phyloP scores from a whole-genome alignment of 2,888 invertebrate species.

The Nomada hirtipes region DNA sequence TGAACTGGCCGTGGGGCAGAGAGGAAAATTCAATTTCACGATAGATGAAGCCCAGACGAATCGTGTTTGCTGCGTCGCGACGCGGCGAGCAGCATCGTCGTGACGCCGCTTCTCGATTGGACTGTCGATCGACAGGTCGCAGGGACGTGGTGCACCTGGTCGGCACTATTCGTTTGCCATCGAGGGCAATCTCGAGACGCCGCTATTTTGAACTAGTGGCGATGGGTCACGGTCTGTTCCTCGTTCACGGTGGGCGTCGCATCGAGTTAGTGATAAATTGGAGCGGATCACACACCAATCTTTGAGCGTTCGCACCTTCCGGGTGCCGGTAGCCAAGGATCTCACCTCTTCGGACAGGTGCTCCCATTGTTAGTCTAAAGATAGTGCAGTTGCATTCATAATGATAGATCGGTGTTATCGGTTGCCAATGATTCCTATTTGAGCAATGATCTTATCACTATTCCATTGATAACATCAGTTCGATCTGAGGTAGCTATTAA shows the following conservation, averaged over 20 bases:
- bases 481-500: no score
- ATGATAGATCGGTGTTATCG: conserved; percentile 64
- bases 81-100: not conserved
- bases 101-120: not conserved
- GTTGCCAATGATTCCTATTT: conserved; percentile 72
- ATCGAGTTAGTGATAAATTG: conserved; percentile 81
- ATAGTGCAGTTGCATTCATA: conserved; percentile 72
- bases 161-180: conserved; percentile 16
- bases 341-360: conserved; percentile 77
- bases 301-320: conserved; percentile 78
- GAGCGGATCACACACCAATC: conserved; percentile 80
- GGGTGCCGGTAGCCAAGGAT: conserved; percentile 81
- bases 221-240: conserved; percentile 28
- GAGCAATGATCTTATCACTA: not conserved
- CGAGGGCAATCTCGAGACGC: conserved; percentile 2
- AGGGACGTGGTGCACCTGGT: not conserved
- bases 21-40: conserved; percentile 32
- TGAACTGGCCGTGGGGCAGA: not conserved
- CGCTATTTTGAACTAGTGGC: conserved; percentile 40
- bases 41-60: not conserved
- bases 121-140: conserved; percentile 35
- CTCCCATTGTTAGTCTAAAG: conserved; percentile 77
- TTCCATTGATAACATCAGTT: no score
- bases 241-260: conserved; percentile 61
- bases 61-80: not conserved